These are phyloP conservation scores for Eulemur coronatus DNA, from an alignment of 2,797 vertebrate genomes.

Conservation along the genomic window DNA sequence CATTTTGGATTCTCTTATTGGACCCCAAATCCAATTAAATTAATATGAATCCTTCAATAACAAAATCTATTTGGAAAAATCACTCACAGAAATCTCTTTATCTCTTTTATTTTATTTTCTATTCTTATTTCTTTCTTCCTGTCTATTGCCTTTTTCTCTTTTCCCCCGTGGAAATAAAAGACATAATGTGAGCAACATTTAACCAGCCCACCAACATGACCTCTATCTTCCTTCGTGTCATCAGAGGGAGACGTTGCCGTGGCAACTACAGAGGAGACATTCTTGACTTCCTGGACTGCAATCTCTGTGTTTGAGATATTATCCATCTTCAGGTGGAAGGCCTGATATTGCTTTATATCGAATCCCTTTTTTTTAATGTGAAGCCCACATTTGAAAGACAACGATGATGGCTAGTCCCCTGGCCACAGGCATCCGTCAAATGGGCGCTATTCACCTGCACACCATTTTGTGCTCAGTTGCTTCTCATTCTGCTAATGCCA, in stretches of 20 bases:
- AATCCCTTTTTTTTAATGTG: constrained; percentile 51
- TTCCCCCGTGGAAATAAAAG: constrained; percentile 72
- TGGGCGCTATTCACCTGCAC: neutral
- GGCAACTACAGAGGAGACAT: constrained; percentile 67
- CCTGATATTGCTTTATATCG: constrained; percentile 45
- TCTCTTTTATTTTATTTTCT: constrained; percentile 60
- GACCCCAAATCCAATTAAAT: constrained; percentile 62
- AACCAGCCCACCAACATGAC: constrained; percentile 72
- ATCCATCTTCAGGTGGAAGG: neutral
- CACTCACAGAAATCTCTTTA: constrained; percentile 62
- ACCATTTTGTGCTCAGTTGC: neutral
- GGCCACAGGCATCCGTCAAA: neutral
- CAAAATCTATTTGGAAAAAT: constrained; percentile 70
- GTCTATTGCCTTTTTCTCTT: constrained; percentile 65
- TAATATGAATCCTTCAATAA: constrained; percentile 61
- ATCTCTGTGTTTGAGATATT: constrained; percentile 55
- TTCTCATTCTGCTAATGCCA: neutral
- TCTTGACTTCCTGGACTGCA: constrained; percentile 59
- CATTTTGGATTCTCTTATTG: constrained; percentile 65
- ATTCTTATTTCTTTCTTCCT: constrained; percentile 55
- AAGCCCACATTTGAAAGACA: constrained; percentile 20
- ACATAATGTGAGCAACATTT: constrained; percentile 64
- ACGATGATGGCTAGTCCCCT: neutral
- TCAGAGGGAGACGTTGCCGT: constrained; percentile 66
- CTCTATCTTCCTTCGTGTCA: constrained; percentile 62